Percentiles rank a stretch among this genome's conserved stretches.
Conservation (phyloP, 2,797 vertebrate genomes). For the Pangasius djambal region DNA sequence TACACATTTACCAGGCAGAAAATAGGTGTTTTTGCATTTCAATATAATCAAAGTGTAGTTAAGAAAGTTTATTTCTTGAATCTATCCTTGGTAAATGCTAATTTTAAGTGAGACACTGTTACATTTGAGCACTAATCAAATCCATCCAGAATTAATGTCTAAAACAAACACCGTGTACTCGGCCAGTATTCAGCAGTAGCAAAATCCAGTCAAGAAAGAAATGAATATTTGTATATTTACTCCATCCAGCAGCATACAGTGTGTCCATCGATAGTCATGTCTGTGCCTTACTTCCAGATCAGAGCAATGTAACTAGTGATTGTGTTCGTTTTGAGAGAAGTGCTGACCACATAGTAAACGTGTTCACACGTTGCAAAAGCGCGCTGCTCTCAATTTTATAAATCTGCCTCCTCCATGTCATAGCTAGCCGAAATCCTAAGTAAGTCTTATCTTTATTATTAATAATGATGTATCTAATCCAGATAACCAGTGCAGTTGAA, state of each 20-base stretch:
- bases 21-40: neutral
- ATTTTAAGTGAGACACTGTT: neutral
- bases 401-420: neutral
- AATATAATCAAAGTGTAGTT: neutral
- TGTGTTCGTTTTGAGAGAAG: neutral
- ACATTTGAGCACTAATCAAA: neutral
- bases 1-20: neutral
- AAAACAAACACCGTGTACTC: neutral
- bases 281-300: neutral
- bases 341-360: neutral
- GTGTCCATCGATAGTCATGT: neutral
- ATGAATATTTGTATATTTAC: neutral
- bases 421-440: neutral
- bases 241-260: neutral
- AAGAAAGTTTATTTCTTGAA: neutral
- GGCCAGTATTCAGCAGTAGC: neutral
- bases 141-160: neutral
- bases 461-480: neutral
- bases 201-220: neutral
- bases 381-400: neutral
- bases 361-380: neutral
- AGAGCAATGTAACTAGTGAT: neutral
- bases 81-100: neutral
- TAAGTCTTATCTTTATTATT: neutral
- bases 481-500: neutral